These are phyloP conservation scores for Athrips mouffetella DNA, from an alignment of 2,888 invertebrate genomes.

Conservation along the genomic window DNA sequence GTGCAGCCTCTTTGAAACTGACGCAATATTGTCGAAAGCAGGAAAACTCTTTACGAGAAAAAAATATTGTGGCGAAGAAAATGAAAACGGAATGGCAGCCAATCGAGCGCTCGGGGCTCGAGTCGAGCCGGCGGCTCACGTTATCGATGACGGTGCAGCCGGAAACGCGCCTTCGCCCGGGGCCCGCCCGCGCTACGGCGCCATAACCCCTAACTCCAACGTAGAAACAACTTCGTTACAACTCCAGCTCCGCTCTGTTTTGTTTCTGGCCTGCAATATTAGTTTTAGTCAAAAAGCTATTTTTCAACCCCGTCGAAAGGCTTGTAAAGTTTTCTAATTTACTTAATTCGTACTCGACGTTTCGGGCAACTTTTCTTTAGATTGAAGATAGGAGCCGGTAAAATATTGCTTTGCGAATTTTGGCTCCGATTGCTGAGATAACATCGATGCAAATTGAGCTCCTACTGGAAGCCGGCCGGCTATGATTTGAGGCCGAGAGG, in stretches of 20 bases:
- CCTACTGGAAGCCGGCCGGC: constrained; percentile 15
- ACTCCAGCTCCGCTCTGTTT: constrained; percentile 69
- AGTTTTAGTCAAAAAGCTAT: constrained; percentile 76
- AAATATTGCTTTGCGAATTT: constrained; percentile 44
- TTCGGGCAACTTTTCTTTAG: constrained; percentile 41
- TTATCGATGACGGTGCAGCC: constrained; percentile 55
- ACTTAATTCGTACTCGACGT: constrained; percentile 65
- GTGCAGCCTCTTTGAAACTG: constrained; percentile 68
- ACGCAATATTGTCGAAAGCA: constrained; percentile 75
- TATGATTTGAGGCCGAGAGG: constrained; percentile 13
- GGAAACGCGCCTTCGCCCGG: constrained; percentile 33
- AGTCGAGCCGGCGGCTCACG: constrained; percentile 38
- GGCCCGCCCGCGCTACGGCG: constrained; percentile 61
- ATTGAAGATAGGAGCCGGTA: constrained; percentile 49
- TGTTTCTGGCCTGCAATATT: constrained; percentile 72
- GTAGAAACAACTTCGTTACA: constrained; percentile 73
- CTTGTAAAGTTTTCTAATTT: constrained; percentile 75
- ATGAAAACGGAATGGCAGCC: constrained; percentile 67
- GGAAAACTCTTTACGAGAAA: constrained; percentile 70
- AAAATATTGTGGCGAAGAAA: constrained; percentile 67
- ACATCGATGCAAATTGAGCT: constrained; percentile 39
- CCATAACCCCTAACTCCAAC: constrained; percentile 60
- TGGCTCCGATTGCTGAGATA: constrained; percentile 46
- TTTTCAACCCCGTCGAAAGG: constrained; percentile 70
- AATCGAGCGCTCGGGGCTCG: constrained; percentile 61